phyloP scores from a whole-genome alignment of 2,888 invertebrate species.

The Melanchra persicariae region DNA sequence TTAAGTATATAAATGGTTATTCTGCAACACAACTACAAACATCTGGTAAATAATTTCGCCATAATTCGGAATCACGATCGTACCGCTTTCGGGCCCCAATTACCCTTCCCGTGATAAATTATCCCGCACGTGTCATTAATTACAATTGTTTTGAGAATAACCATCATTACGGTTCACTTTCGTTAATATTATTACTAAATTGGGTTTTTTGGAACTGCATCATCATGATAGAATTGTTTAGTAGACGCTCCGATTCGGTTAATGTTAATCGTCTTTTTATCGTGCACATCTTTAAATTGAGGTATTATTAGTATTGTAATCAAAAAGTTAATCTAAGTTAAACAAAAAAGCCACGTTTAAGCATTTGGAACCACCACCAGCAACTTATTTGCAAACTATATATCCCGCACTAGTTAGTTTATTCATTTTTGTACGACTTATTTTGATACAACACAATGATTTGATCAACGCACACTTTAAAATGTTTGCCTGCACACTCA shows the following conservation, averaged over 20 bases:
- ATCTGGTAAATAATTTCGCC: constrained; percentile 47
- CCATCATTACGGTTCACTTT: constrained; percentile 40
- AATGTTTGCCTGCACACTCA: constrained; percentile 17
- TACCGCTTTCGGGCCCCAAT: constrained; percentile 50
- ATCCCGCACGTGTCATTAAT: constrained; percentile 70
- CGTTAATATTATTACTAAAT: constrained; percentile 16
- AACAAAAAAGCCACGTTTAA: constrained; percentile 10
- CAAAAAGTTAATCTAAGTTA: constrained; percentile 25
- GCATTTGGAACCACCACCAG: not conserved
- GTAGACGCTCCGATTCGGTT: constrained; percentile 10
- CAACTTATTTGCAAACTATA: constrained; percentile 23
- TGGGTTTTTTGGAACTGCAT: constrained; percentile 9
- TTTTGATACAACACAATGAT: constrained; percentile 23
- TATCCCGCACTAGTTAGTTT: constrained; percentile 13
- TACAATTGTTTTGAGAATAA: constrained; percentile 66
- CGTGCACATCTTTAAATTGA: constrained; percentile 37
- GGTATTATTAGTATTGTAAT: constrained; percentile 34
- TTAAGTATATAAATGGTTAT: constrained; percentile 12
- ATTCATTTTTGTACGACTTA: constrained; percentile 21
- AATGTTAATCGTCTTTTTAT: constrained; percentile 38
- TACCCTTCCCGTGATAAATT: constrained; percentile 65
- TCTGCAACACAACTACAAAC: constrained; percentile 28
- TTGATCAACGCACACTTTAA: constrained; percentile 23
- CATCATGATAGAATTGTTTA: constrained; percentile 11
- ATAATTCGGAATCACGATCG: constrained; percentile 56